These are phyloP conservation scores for Acanthis flammea DNA, from an alignment of 2,797 vertebrate genomes.

Conservation along the genomic window DNA sequence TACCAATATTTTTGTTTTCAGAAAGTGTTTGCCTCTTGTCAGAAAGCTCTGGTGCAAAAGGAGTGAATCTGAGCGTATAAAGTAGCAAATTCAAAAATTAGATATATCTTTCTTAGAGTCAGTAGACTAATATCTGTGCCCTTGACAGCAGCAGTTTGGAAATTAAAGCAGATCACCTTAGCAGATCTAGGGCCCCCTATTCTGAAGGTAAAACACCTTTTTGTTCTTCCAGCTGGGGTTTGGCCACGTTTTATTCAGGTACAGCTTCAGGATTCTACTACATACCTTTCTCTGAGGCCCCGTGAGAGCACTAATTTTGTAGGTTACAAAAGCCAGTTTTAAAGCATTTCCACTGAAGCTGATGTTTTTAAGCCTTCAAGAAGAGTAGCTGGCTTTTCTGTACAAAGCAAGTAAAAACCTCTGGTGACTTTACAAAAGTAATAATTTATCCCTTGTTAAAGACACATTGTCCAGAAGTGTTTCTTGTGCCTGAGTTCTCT, in stretches of 20 bases:
- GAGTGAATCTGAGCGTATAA: neutral
- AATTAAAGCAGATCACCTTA: neutral
- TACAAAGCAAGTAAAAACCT: slow-evolving; percentile 9
- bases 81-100: neutral
- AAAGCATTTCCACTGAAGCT: neutral
- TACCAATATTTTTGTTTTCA: neutral
- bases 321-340: neutral
- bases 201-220: neutral
- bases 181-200: neutral
- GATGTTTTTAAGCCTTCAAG: slow-evolving; percentile 12
- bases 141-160: neutral
- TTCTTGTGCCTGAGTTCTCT: neutral
- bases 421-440: slow-evolving; percentile 8
- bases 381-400: neutral
- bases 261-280: neutral
- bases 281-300: neutral
- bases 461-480: neutral
- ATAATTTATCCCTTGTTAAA: neutral
- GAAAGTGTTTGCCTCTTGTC: neutral
- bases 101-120: accelerated
- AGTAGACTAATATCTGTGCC: neutral
- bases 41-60: neutral
- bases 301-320: neutral
- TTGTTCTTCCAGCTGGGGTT: neutral
- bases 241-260: neutral